Conservation (phyloP, 2,113 vertebrate species). For the Crotalus helleri region DNA sequence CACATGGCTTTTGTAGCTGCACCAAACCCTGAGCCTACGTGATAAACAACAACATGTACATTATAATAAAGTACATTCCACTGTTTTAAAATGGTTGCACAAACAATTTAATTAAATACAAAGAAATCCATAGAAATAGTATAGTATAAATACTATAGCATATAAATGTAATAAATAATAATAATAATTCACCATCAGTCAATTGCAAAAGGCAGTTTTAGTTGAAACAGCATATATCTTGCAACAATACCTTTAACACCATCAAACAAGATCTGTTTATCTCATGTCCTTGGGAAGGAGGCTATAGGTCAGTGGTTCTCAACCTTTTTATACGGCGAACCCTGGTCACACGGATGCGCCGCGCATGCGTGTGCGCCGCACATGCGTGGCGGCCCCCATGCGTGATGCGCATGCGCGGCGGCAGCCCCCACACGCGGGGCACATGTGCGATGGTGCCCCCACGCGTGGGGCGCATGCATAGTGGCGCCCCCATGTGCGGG, state of each 20-base stretch:
- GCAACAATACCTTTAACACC: neutral
- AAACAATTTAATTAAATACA: neutral
- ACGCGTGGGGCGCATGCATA: too few relatives aligned
- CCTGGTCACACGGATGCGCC: too few relatives aligned
- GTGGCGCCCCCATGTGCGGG: too few relatives aligned
- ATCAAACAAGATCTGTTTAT: neutral
- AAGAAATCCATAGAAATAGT: neutral
- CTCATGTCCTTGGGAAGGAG: neutral
- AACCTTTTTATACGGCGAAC: too few relatives aligned
- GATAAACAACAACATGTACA: neutral
- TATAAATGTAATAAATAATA: neutral
- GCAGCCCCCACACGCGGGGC: too few relatives aligned
- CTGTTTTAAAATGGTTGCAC: neutral
- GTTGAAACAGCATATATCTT: neutral
- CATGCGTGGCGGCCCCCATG: too few relatives aligned
- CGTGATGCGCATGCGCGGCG: too few relatives aligned
- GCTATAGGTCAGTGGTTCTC: neutral
- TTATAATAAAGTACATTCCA: neutral
- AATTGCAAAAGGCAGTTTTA: neutral
- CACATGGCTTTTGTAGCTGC: slow-evolving; percentile 97
- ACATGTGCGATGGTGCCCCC: too few relatives aligned
- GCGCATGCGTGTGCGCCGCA: too few relatives aligned
- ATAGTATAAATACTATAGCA: neutral
- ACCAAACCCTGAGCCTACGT: slow-evolving; percentile 88
- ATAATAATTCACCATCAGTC: neutral